phyloP scores from a whole-genome alignment of 1,140 invertebrate species.

The Caenorhabditis latens region DNA sequence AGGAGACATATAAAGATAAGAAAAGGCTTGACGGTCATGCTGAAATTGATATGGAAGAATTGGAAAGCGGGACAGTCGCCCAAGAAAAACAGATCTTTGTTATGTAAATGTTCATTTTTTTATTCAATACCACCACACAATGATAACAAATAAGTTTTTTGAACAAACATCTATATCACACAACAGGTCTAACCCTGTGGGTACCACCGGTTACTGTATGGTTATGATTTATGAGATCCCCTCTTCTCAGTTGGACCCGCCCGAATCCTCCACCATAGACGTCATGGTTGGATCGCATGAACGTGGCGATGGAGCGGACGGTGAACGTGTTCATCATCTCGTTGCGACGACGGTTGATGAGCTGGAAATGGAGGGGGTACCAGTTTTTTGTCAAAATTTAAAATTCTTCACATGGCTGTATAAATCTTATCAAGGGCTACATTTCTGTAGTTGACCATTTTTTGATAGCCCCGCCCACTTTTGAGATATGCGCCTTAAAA shows the following conservation, averaged over 20 bases:
- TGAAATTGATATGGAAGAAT: too few relatives aligned
- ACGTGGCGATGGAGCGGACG: slow-evolving; percentile 30
- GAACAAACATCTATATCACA: not conserved
- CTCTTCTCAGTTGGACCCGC: slow-evolving; percentile 33
- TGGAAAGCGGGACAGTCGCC: too few relatives aligned
- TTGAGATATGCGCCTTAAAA: too few relatives aligned
- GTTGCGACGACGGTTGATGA: slow-evolving; percentile 11
- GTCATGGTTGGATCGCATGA: slow-evolving; percentile 38
- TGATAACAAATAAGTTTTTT: too few relatives aligned
- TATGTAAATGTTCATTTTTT: too few relatives aligned
- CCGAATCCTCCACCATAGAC: slow-evolving; percentile 48
- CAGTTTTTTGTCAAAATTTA: too few relatives aligned
- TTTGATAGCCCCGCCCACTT: too few relatives aligned
- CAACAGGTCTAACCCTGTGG: not conserved
- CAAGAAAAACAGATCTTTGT: too few relatives aligned
- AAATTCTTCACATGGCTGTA: too few relatives aligned
- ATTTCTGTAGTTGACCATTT: not conserved
- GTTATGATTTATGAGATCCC: not conserved
- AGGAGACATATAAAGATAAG: too few relatives aligned
- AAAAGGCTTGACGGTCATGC: too few relatives aligned
- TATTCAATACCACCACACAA: too few relatives aligned
- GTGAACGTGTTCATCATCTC: slow-evolving; percentile 55
- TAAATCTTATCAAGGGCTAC: not conserved
- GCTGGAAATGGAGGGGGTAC: not conserved
- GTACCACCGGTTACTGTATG: not conserved